Base-by-base conservation (phyloP, 2,888 invertebrate genomes). In the Drosophila multiciliata region DNA sequence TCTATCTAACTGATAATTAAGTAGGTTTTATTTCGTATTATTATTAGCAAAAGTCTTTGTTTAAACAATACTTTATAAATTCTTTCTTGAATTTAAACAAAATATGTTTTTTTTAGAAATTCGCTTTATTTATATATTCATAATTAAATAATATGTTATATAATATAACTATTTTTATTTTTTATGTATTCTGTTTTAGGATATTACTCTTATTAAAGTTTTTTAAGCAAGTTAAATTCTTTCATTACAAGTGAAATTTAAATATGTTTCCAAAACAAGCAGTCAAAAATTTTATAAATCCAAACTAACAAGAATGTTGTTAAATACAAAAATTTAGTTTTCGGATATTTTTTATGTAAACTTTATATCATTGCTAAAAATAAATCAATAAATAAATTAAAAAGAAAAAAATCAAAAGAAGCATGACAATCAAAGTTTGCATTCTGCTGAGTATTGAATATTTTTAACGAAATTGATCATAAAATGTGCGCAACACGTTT, bases 401-500 rank as follows among this genome's bases (percentile, higher is more conserved):
- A 36, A 66, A 58, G 38, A 48, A 68, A 23, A 36, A 26, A 32
- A 6, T 20, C 12, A 23, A 45, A 23, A 15, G 9, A 35, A 50
- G 35, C 40, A 63, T 49, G 48, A 9, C 71, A 58, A 40, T 49
- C 45, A 11, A 59, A 59, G 36, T 58, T 17, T 32, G 32, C 38
- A 29, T 64, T 50, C 53, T 8, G 26, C 8, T 8, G 38, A 7
- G 8, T 29, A 35, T 50, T 29, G 63, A 35, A 42, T 67, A 67
- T 71, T 71, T 76, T 65, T 71, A 76, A 29, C 62, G 59, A 80
- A 88, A 88, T 86, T 70, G 80, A 75, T 83, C 82, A 78, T 90
- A 75, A 90, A 87, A 74, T 67, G 74, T 80, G 75, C 84, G 62
- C 72, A 87, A 81, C 90, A 90, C 90, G 91, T 90, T 90, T 87